Evolutionary conservation across 2,888 invertebrate species (phyloP).

Genomic region (Thera britannica): DNA sequence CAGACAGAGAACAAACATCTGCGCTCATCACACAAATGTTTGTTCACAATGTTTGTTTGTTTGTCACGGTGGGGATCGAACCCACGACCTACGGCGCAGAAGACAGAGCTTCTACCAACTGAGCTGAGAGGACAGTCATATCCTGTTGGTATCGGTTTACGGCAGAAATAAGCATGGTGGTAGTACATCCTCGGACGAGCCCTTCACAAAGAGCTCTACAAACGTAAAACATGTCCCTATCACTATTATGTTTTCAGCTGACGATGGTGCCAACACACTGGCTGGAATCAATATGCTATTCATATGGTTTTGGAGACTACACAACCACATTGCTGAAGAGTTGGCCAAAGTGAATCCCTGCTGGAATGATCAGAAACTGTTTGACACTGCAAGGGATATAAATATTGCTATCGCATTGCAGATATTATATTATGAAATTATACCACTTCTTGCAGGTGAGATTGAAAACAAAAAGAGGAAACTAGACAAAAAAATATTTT

Average conservation of each 20-base stretch:
- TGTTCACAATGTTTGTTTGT: too few relatives aligned
- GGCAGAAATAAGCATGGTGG: too few relatives aligned
- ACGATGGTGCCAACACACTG: slow-evolving; percentile 51
- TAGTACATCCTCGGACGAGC: too few relatives aligned
- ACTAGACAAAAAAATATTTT: too few relatives aligned
- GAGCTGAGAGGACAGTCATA: too few relatives aligned
- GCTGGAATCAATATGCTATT: slow-evolving; percentile 51
- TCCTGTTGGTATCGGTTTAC: too few relatives aligned
- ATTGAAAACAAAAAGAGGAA: neutral
- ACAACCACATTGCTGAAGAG: slow-evolving; percentile 55
- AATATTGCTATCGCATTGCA: slow-evolving; percentile 56
- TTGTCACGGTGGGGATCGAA: too few relatives aligned
- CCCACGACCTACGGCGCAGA: too few relatives aligned
- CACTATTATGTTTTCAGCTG: slow-evolving; percentile 46
- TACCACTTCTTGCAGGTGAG: slow-evolving; percentile 57
- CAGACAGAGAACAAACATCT: too few relatives aligned
- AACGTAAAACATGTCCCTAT: neutral
- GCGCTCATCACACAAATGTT: too few relatives aligned
- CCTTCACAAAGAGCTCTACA: neutral
- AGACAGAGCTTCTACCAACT: too few relatives aligned
- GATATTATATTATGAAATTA: slow-evolving; percentile 57
- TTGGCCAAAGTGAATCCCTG: slow-evolving; percentile 56
- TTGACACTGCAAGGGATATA: slow-evolving; percentile 57
- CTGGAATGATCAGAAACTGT: slow-evolving; percentile 59
- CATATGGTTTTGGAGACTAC: slow-evolving; percentile 60